Percentiles rank a stretch among this genome's conserved stretches.
phyloP scores from a whole-genome alignment of 2,888 invertebrate genomes.

The Lobophora halterata region DNA sequence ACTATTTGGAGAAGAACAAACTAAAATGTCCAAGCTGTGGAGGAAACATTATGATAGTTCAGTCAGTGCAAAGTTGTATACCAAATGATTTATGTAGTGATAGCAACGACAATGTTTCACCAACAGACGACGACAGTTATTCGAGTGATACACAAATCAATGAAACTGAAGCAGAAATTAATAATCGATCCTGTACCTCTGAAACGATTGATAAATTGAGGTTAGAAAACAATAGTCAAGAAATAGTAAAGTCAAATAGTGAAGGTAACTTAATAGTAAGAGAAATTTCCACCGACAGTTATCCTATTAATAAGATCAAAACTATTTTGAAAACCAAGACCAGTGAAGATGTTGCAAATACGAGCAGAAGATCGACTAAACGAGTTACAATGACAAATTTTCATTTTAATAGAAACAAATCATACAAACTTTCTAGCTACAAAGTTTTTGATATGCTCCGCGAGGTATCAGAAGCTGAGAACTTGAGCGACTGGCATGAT shows the following conservation, averaged over 20 bases:
- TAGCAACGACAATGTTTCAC: neutral
- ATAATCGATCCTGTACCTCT: constrained; percentile 2
- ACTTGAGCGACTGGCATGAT: constrained; percentile 55
- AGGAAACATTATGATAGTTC: constrained; percentile 58
- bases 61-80: constrained; percentile 38
- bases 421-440: constrained; percentile 28
- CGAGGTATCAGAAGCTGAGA: constrained; percentile 54
- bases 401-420: constrained; percentile 32
- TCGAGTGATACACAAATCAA: constrained; percentile 11
- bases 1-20: constrained; percentile 70
- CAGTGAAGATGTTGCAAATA: constrained; percentile 22
- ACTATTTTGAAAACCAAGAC: constrained; percentile 52
- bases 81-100: constrained; percentile 13
- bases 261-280: constrained; percentile 13
- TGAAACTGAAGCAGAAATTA: neutral
- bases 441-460: constrained; percentile 59
- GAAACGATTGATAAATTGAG: constrained; percentile 5
- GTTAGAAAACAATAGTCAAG: neutral
- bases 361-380: constrained; percentile 43
- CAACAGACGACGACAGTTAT: constrained; percentile 2
- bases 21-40: constrained; percentile 77
- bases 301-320: constrained; percentile 21
- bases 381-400: constrained; percentile 59
- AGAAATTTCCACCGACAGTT: constrained; percentile 7
- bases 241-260: constrained; percentile 10